Percentiles rank a stretch among this genome's conserved stretches.
phyloP scores from a whole-genome alignment of 2,113 vertebrate species.

The Brachionichthys hirsutus region DNA sequence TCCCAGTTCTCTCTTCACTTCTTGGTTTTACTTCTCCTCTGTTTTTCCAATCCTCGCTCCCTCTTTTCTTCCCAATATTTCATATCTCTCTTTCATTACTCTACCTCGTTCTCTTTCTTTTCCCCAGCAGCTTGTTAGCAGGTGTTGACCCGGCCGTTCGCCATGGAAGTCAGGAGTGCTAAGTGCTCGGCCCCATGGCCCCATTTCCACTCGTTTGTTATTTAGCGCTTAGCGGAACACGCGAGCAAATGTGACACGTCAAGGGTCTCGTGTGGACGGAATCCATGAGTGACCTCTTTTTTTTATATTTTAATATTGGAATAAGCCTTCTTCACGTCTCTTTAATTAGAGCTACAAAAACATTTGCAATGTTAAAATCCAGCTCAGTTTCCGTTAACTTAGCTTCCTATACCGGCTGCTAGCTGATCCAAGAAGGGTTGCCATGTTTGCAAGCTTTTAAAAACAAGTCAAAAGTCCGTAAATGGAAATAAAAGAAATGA shows the following conservation, averaged over 20 bases:
- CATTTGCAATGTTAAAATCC: too few relatives aligned
- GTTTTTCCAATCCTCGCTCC: background rate
- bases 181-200: conserved; percentile 65
- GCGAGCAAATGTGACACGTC: conserved; percentile 47
- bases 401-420: too few relatives aligned
- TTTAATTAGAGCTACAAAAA: too few relatives aligned
- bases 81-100: conserved; percentile 3
- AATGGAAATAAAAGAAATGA: too few relatives aligned
- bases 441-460: too few relatives aligned
- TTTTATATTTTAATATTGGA: too few relatives aligned
- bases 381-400: too few relatives aligned
- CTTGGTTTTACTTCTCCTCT: background rate
- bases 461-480: too few relatives aligned
- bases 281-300: conserved; percentile 14
- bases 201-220: conserved; percentile 67
- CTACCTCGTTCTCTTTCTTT: conserved; percentile 13
- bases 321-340: too few relatives aligned
- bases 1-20: conserved; percentile 17
- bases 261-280: conserved; percentile 33
- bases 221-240: conserved; percentile 56
- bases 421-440: too few relatives aligned
- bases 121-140: conserved; percentile 68
- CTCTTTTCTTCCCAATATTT: conserved; percentile 21
- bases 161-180: conserved; percentile 61
- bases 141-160: conserved; percentile 70